phyloP scores from a whole-genome alignment of 1,140 invertebrate species.

The Brachionus angularis region DNA sequence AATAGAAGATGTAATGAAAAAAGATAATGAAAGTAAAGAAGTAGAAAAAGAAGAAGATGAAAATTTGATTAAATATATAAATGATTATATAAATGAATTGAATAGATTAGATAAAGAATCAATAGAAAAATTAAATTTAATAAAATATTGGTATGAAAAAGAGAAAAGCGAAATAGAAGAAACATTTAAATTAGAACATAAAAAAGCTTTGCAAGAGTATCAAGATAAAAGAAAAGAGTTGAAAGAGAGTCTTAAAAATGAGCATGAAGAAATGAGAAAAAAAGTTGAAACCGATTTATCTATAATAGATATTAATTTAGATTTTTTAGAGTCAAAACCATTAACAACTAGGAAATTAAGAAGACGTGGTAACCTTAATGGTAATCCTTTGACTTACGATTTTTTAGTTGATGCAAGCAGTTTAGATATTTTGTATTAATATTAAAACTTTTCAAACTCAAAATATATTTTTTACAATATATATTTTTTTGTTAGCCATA shows the following conservation, averaged over 20 bases:
- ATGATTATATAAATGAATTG: not conserved
- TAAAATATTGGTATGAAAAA: slow-evolving; percentile 7
- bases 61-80: not conserved
- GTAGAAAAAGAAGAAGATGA: not conserved
- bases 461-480: not conserved
- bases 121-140: not conserved
- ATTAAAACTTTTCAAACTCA: not conserved
- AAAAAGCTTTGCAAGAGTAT: slow-evolving; percentile 35
- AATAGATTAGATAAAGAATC: not conserved
- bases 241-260: slow-evolving; percentile 29
- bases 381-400: slow-evolving; percentile 9
- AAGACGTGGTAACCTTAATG: not conserved
- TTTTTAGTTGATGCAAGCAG: slow-evolving; percentile 20
- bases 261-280: slow-evolving; percentile 22
- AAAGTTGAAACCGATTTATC: slow-evolving; percentile 2
- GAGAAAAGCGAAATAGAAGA: slow-evolving; percentile 26
- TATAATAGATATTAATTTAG: slow-evolving; percentile 31
- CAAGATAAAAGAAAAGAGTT: slow-evolving; percentile 27
- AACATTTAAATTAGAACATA: not conserved
- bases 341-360: slow-evolving; percentile 17
- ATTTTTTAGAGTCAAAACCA: slow-evolving; percentile 1
- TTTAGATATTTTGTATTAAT: slow-evolving; percentile 27
- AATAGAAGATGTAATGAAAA: not conserved
- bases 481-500: not conserved
- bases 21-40: not conserved